Evolutionary conservation across 2,888 invertebrate species (phyloP), one percentile per base, ranked within the genome.

Genomic region (Didymodactylos carnosus): DNA sequence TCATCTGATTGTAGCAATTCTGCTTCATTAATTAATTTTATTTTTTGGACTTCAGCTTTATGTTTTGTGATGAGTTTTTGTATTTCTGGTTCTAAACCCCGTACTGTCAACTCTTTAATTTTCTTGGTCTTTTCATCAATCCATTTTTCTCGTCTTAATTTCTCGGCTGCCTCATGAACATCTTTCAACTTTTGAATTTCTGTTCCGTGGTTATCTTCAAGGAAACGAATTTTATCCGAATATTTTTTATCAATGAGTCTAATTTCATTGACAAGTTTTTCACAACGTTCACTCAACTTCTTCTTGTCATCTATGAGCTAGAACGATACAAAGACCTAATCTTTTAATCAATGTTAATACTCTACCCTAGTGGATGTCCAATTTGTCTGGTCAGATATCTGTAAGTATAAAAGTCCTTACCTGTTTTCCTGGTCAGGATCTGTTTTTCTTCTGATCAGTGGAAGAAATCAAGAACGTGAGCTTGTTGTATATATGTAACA

Each of bases 41-140:
- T 76, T 76, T 82, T 81, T 77, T 81, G 81, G 29, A 84, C 73
- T 76, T 84, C 83, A 29, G 78, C 77, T 77, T 84, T 84, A 77
- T 84, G 83, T 75, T 82, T 82, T 7, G 81, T 81, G 10, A 84
- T 83, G 73, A 84, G 78, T 19, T 81, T 77, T 46, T 83, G 83
- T 69, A 84, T 82, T 76, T 83, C 83, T 69, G 84, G 83, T 76
- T 83, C 83, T 72, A 84, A 76, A 19, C 83, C 84, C 76, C 83
- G 83, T 69, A 84, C 83, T 29, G 84, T 84, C 82, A 83, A 82
- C 76, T 84, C 83, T 83, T 83, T 83, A 16, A 84, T 84, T 78
- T 81, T 82, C 76, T 83, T 83, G 7, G 83, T 84, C 77, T 84
- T 83, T 49, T 83, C 83, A 40, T 82, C 82, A 75, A 84, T 83